Conservation (phyloP, 2,888 invertebrate genomes). For the Pseudoips prasinana region DNA sequence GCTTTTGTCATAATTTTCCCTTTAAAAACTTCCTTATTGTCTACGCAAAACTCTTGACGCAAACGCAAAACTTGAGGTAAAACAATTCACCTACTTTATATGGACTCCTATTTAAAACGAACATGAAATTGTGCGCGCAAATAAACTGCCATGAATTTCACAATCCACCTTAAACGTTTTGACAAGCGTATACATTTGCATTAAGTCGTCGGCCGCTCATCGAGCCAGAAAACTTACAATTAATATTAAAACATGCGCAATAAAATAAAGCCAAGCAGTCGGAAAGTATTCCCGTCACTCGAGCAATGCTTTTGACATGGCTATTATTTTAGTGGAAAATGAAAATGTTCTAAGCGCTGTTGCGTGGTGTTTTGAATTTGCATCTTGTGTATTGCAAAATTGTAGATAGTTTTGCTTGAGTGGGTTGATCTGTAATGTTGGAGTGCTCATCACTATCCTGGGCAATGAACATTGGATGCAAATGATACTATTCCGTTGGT, state of each 20-base stretch:
- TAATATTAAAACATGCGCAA: conserved; percentile 79
- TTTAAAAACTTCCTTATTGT: conserved; percentile 35
- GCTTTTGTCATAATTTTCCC: conserved; percentile 34
- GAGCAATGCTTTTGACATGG: conserved; percentile 71
- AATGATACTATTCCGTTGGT: conserved; percentile 42
- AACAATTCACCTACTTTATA: conserved; percentile 39
- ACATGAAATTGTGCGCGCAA: conserved; percentile 34
- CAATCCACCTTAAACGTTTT: conserved; percentile 52
- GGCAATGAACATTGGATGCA: conserved; percentile 52
- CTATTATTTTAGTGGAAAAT: conserved; percentile 57
- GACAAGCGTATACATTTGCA: conserved; percentile 62
- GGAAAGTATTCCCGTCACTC: conserved; percentile 72
- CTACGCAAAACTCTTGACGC: conserved; percentile 28
- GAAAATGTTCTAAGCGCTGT: conserved; percentile 35
- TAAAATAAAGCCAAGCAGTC: conserved; percentile 74
- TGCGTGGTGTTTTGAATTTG: conserved; percentile 17
- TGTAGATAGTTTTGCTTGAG: conserved; percentile 19
- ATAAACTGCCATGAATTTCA: conserved; percentile 46
- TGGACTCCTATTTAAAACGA: conserved; percentile 33
- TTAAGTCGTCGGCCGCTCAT: conserved; percentile 50
- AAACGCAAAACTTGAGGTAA: conserved; percentile 29
- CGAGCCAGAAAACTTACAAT: conserved; percentile 73
- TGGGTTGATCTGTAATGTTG: conserved; percentile 28
- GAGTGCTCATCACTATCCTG: conserved; percentile 40
- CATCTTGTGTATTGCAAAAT: conserved; percentile 12